phyloP scores from a whole-genome alignment of 2,888 invertebrate species.

The Buathra laborator region DNA sequence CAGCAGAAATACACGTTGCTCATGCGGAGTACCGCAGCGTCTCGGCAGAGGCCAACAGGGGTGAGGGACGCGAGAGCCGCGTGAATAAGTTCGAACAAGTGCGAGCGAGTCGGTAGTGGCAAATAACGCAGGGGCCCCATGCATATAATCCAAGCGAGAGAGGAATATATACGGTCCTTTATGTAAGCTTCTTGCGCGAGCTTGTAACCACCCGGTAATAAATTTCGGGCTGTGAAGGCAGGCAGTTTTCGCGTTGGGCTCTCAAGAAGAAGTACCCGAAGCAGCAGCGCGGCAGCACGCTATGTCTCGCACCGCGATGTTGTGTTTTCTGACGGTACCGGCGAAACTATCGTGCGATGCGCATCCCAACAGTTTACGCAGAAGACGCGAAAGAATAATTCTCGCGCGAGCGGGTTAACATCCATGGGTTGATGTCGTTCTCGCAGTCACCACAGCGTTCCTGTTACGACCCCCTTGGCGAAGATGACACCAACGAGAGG shows the following conservation, averaged over 20 bases:
- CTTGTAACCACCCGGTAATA: slow-evolving; percentile 74
- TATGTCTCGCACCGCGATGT: background rate
- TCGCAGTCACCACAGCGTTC: slow-evolving; percentile 23
- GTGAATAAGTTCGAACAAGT: slow-evolving; percentile 22
- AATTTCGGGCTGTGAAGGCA: slow-evolving; percentile 70
- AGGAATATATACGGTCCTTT: slow-evolving; percentile 52
- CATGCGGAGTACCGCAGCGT: slow-evolving; percentile 1
- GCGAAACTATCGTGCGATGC: slow-evolving; percentile 7
- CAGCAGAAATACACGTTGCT: slow-evolving; percentile 34
- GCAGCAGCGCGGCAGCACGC: slow-evolving; percentile 19
- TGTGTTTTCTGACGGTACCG: slow-evolving; percentile 14
- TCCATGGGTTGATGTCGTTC: slow-evolving; percentile 30
- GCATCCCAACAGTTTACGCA: slow-evolving; percentile 52
- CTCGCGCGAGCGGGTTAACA: slow-evolving; percentile 33
- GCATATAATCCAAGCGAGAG: slow-evolving; percentile 20
- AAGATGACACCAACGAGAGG: slow-evolving; percentile 36
- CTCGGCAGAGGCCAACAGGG: slow-evolving; percentile 13
- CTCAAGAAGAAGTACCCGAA: slow-evolving; percentile 21
- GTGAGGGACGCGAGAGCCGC: background rate
- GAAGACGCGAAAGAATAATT: slow-evolving; percentile 62
- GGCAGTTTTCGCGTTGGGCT: slow-evolving; percentile 20
- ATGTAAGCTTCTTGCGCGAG: slow-evolving; percentile 68
- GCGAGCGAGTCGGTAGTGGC: slow-evolving; percentile 14
- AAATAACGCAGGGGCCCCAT: background rate
- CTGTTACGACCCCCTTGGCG: slow-evolving; percentile 45